Percentiles rank a stretch among this genome's conserved stretches.
Evolutionary conservation across 2,888 invertebrate genomes (phyloP).

Genomic region (Sminthurinus aureus): DNA sequence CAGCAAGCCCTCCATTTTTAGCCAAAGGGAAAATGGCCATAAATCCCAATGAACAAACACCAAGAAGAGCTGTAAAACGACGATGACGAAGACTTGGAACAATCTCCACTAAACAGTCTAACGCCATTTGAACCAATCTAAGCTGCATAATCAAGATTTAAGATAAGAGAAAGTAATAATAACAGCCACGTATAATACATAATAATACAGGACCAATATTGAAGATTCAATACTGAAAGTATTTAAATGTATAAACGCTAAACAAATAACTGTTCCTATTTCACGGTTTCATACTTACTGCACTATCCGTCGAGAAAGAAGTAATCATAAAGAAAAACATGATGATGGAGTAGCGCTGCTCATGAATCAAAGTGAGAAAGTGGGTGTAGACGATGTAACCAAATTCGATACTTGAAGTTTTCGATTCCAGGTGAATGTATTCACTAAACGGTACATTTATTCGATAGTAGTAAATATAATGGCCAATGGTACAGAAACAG

Average conservation of each 20-base stretch:
- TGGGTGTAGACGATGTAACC: conserved; percentile 49
- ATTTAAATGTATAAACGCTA: too few species aligned
- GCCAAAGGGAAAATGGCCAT: conserved; percentile 44
- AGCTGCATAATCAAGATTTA: conserved; percentile 39
- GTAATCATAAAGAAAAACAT: conserved; percentile 52
- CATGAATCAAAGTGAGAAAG: conserved; percentile 45
- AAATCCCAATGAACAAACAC: conserved; percentile 48
- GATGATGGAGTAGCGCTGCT: conserved; percentile 34
- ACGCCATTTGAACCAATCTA: conserved; percentile 47
- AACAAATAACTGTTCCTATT: too few species aligned
- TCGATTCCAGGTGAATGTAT: conserved; percentile 42
- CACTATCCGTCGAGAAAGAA: conserved; percentile 51
- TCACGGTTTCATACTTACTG: conserved; percentile 34
- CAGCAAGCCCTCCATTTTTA: conserved; percentile 49
- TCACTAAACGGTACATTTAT: conserved; percentile 45
- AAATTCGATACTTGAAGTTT: conserved; percentile 49
- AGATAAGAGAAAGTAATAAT: neutral
- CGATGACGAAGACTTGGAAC: conserved; percentile 45
- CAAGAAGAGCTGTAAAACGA: conserved; percentile 44
- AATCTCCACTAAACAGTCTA: conserved; percentile 45
- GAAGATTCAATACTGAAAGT: too few species aligned
- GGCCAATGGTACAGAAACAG: conserved; percentile 51
- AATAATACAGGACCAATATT: too few species aligned
- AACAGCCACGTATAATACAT: neutral
- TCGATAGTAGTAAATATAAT: conserved; percentile 39